These are phyloP conservation scores for Lysiphlebus fabarum DNA, from an alignment of 1,140 invertebrate genomes.

Conservation along the genomic window DNA sequence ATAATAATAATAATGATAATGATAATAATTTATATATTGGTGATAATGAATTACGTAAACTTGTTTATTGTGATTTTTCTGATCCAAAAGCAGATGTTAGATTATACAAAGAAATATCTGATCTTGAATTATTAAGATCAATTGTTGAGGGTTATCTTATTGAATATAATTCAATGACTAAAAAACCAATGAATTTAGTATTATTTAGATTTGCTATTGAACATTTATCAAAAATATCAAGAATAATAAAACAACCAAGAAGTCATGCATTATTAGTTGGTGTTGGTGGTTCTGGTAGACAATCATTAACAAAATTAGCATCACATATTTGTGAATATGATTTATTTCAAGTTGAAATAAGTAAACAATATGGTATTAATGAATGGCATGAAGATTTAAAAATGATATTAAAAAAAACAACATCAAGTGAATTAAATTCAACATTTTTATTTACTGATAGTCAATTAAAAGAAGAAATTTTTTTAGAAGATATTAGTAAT, in stretches of 20 bases:
- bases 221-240: constrained; percentile 86
- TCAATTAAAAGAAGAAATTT: constrained; percentile 91
- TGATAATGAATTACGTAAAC: constrained; percentile 76
- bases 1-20: too few species aligned
- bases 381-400: constrained; percentile 94
- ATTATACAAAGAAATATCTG: constrained; percentile 83
- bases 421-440: constrained; percentile 78
- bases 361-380: constrained; percentile 73
- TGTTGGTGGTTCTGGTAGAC: constrained; percentile 87
- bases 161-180: constrained; percentile 95
- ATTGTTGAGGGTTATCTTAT: constrained; percentile 88
- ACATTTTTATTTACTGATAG: constrained; percentile 90
- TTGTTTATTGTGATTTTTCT: constrained; percentile 93
- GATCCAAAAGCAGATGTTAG: constrained; percentile 89
- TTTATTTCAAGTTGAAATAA: constrained; percentile 88
- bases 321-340: constrained; percentile 93
- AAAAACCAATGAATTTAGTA: constrained; percentile 96
- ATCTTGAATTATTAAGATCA: constrained; percentile 75
- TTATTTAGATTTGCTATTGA: constrained; percentile 93
- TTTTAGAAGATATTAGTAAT: constrained; percentile 92
- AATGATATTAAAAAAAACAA: constrained; percentile 73
- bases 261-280: constrained; percentile 84
- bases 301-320: constrained; percentile 84
- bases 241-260: constrained; percentile 87
- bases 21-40: too few species aligned